Evolutionary conservation across 2,113 vertebrate species (phyloP).

Genomic region (Archocentrus centrarchus): DNA sequence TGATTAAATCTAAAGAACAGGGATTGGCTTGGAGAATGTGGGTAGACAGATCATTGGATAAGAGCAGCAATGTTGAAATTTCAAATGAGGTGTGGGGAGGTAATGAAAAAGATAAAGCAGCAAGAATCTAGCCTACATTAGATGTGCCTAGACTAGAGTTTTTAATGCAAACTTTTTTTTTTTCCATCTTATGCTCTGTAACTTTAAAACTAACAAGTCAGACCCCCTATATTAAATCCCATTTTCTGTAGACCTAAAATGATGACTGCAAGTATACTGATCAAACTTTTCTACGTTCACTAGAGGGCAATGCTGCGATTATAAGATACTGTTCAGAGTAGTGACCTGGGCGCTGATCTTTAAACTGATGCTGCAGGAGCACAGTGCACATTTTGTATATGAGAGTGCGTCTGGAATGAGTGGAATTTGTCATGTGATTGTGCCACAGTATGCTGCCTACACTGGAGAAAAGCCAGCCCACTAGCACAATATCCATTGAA

Average conservation of each 20-base stretch:
- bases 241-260: background rate
- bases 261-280: background rate
- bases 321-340: conserved; percentile 6
- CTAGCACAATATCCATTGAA: conserved; percentile 25
- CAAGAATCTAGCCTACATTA: background rate
- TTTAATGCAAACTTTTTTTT: background rate
- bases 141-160: background rate
- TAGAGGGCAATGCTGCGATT: conserved; percentile 62
- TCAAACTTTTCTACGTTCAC: conserved; percentile 24
- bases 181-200: no score
- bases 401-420: conserved; percentile 30
- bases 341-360: conserved; percentile 9
- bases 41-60: background rate
- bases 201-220: background rate
- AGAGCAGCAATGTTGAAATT: no score
- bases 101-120: background rate
- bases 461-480: conserved; percentile 10
- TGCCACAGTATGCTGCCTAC: background rate
- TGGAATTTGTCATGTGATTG: conserved; percentile 36
- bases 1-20: background rate
- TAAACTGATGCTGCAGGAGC: conserved; percentile 43
- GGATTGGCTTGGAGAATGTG: background rate
- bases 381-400: conserved; percentile 20
- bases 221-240: background rate
- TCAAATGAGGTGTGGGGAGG: no score